Evolutionary conservation across 2,797 vertebrate species (phyloP), one percentile per base, ranked within the genome.

Genomic region (Enteromius unitaeniatus): DNA sequence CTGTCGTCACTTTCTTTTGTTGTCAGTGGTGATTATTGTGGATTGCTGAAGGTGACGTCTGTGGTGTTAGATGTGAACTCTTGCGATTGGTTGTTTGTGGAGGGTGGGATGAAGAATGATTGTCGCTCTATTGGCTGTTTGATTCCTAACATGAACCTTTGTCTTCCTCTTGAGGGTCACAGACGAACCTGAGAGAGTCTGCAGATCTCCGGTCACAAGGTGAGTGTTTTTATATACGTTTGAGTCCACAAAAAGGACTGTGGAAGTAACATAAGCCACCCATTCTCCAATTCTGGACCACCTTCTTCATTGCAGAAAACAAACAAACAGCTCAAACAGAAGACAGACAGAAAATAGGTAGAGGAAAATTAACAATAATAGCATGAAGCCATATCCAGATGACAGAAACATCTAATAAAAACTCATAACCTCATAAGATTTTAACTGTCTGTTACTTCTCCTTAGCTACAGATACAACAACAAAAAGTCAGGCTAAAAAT

Each of bases 141-240:
- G 88, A 93, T 94, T 93, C 78, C 93, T 95, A 94, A 95, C 89
- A 64, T 87, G 84, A 78, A 74, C 45, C 3, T 95, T 94, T 94
- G 75, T 92, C 88, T 93, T 84, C 91, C 75, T 88, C 76, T 60
- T 92, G 86, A 98, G 97, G 97, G 96, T 98, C 97, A 85, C 97
- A 98, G 96, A 98, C 96, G 96, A 98, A 98, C 96, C 97, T 98
- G 97, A 97, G 97, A 95, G 97, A 98, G 95, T 97, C 97, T 93
- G 97, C 97, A 96, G 97, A 98, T 95, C 97, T 98, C 95, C 96
- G 97, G 94, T 98, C 97, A 95, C 97, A 98, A 97, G 97, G 97
- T 97, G 86, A 93, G 95, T 92, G 55, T 72, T 23, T 45, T 4
- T 23, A 34, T 47, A 53, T 14, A 5, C 14, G n/a, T 85, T 28